Conservation (phyloP, 2,797 vertebrate genomes). For the Antrozous pallidus region DNA sequence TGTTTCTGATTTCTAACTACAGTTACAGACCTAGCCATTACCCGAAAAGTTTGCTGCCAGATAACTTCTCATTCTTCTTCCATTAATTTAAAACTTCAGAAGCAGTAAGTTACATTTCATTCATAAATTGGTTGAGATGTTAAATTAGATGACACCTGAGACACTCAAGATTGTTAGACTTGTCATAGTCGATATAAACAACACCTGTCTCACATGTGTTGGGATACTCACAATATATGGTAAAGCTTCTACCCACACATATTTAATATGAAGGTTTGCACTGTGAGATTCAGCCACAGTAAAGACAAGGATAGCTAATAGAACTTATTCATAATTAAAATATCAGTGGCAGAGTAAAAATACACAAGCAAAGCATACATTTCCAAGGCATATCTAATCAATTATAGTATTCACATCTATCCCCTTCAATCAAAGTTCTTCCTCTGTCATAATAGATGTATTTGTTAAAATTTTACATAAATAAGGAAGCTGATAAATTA, state of each 20-base stretch:
- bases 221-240: not conserved
- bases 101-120: conserved; percentile 63
- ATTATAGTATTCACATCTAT: not conserved
- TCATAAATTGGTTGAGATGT: conserved; percentile 76
- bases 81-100: conserved; percentile 73
- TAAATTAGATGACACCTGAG: conserved; percentile 74
- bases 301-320: not conserved
- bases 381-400: not conserved
- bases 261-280: not conserved
- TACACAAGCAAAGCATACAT: not conserved
- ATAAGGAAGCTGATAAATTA: not conserved
- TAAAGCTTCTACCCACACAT: not conserved
- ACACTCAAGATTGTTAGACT: conserved; percentile 62
- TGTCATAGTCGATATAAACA: conserved; percentile 73
- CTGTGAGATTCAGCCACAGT: not conserved
- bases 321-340: not conserved
- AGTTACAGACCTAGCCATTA: not conserved
- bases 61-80: conserved; percentile 30
- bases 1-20: too few relatives aligned
- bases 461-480: not conserved
- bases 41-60: conserved; percentile 48
- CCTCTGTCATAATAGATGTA: not conserved
- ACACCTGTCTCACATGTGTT: conserved; percentile 22
- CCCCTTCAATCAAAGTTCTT: not conserved
- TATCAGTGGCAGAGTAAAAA: not conserved